phyloP scores from a whole-genome alignment of 2,888 invertebrate species.

The Tupiocoris notatus region DNA sequence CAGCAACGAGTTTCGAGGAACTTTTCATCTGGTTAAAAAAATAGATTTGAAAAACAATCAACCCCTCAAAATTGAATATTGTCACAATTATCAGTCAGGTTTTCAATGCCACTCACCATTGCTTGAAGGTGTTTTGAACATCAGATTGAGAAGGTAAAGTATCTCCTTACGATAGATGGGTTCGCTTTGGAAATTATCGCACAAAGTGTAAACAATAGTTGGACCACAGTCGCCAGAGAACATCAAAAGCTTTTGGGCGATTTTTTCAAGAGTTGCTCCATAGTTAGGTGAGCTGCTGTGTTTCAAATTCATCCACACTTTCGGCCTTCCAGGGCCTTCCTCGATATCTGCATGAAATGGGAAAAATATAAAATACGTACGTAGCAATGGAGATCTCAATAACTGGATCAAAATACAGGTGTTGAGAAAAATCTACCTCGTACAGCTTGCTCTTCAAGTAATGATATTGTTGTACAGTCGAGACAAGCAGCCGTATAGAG shows the following conservation, averaged over 20 bases:
- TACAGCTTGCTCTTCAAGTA: conserved; percentile 46
- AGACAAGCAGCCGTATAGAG: conserved; percentile 52
- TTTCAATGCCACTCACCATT: neutral
- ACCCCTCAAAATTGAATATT: neutral
- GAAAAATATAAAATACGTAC: too few species aligned
- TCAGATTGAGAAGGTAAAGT: conserved; percentile 56
- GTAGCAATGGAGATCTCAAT: too few species aligned
- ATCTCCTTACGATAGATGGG: conserved; percentile 62
- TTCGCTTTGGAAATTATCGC: conserved; percentile 60
- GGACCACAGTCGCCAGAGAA: conserved; percentile 54
- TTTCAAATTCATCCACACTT: conserved; percentile 63
- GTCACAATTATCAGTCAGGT: neutral
- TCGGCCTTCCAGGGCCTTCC: conserved; percentile 4
- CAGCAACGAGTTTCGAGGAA: neutral
- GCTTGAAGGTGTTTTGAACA: conserved; percentile 24
- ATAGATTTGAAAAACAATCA: neutral
- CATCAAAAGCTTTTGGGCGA: conserved; percentile 60
- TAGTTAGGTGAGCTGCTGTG: conserved; percentile 59
- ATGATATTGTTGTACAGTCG: conserved; percentile 43
- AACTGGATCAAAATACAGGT: too few species aligned
- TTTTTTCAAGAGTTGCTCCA: conserved; percentile 57
- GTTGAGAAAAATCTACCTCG: too few species aligned
- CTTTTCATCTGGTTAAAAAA: neutral
- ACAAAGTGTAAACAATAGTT: conserved; percentile 61
- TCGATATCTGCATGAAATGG: conserved; percentile 42